Conservation (phyloP, 2,113 vertebrate genomes). For the Myotis lucifugus region DNA sequence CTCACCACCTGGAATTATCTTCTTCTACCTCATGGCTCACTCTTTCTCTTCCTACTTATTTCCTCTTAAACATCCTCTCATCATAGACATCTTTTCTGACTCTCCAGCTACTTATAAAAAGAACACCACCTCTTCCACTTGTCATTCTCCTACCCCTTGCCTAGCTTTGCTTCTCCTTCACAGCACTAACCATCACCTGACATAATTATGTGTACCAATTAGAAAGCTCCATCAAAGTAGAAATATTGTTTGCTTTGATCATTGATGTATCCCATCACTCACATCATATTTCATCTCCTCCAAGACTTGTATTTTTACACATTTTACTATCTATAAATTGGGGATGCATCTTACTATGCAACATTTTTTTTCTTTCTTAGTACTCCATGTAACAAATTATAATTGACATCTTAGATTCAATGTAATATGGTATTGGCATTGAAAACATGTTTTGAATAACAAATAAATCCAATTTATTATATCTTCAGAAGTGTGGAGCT, state of each 20-base stretch:
- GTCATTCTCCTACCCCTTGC: background rate
- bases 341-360: background rate
- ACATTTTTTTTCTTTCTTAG: background rate
- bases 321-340: background rate
- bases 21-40: background rate
- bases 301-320: background rate
- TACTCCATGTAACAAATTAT: background rate
- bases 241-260: background rate
- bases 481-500: constrained; percentile 24
- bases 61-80: background rate
- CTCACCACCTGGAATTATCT: background rate
- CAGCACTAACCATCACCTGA: background rate
- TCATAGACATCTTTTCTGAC: background rate
- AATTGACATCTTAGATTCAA: background rate
- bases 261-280: background rate
- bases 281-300: background rate
- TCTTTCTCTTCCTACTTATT: background rate
- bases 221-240: background rate
- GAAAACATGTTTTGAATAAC: background rate
- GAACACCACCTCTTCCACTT: background rate
- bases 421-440: constrained; percentile 2
- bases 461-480: background rate
- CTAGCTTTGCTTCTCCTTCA: background rate
- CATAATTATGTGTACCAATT: background rate
- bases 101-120: background rate